Evolutionary conservation across 2,888 invertebrate genomes (phyloP), one percentile per base, ranked within the genome.

Genomic region (Tetragnatha montana): DNA sequence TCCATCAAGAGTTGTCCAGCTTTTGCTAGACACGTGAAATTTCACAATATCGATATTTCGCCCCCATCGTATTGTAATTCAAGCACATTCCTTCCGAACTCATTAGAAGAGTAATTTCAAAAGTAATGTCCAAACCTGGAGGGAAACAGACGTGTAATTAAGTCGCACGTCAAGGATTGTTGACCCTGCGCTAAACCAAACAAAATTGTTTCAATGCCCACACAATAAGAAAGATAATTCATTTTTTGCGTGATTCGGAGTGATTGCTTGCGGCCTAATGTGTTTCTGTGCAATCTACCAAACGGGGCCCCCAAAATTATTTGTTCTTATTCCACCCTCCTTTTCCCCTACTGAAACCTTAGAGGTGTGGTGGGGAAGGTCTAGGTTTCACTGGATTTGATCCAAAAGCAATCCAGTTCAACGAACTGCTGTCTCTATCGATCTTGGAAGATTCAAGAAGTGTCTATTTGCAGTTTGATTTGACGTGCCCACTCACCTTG

Each of bases 331-430:
- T 22, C 6, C 73, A 19, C 73, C 22, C 21, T 73, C 49, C 75
- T 17, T 21, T 12, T 75, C n/a, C 22, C 14, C 17, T 17, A 47
- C 22, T n/a, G 47, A 75, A 75, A 75, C 75, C 49, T 75, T 75
- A 8, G n/a, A 75, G 17, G 12, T 75, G 75, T n/a, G 21, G 10
- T 47, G 14, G 14, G n/a, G 19, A 75, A 21, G 17, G 75, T 49
- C 17, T 19, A 60, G 17, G 60, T 60, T 60, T 10, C 8, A 81
- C 79, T 85, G 85, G 85, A 85, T 70, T 14, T 19, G 8, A 14
- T 85, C 85, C 85, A 85, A 85, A 70, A 75, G 78, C 51, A 50
- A 69, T n/a, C 21, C 14, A 35, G 85, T 85, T 85, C 79, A 85
- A 85, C 79, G 85, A 85, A 85, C 85, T 74, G 35, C 51, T 21